Evolutionary conservation across 2,888 invertebrate species (phyloP).

Genomic region (Cheilosia vernalis): DNA sequence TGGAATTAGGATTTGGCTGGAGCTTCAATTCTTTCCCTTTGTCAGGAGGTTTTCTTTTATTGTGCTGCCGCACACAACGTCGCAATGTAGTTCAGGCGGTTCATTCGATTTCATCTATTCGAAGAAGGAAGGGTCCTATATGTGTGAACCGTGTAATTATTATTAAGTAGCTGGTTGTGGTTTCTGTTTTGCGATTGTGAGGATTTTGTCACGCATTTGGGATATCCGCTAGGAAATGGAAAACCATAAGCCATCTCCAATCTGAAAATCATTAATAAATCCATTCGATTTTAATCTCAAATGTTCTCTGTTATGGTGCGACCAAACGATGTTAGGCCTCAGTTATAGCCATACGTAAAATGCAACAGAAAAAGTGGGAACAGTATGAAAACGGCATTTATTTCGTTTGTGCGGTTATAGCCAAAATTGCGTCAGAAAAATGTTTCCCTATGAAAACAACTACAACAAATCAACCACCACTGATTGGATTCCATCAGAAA

Average conservation of each 20-base stretch:
- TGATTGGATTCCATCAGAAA: no score
- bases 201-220: neutral
- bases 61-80: neutral
- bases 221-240: neutral
- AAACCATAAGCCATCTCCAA: neutral
- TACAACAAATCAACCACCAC: no score
- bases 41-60: conserved; percentile 1
- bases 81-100: neutral
- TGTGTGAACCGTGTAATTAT: neutral
- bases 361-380: no score
- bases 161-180: neutral
- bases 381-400: no score
- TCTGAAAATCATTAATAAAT: no score
- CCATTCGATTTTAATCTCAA: no score
- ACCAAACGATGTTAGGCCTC: no score
- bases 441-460: no score
- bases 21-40: neutral
- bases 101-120: neutral
- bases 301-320: no score
- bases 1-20: conserved; percentile 8
- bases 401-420: no score
- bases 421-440: no score
- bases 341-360: no score
- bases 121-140: neutral
- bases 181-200: neutral